phyloP scores from a whole-genome alignment of 2,113 vertebrate genomes.

The Sebastes fasciatus region DNA sequence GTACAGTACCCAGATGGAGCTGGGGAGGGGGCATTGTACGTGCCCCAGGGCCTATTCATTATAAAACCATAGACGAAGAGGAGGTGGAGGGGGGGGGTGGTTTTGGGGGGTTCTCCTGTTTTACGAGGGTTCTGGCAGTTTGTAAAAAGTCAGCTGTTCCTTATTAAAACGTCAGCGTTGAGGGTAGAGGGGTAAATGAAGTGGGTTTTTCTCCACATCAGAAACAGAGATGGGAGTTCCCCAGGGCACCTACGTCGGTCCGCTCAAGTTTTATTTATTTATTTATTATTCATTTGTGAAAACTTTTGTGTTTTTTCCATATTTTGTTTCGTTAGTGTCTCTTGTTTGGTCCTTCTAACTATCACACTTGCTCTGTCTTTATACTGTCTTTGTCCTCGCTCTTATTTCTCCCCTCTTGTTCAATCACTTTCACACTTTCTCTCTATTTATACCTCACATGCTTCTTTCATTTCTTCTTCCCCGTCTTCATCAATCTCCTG shows the following conservation, averaged over 20 bases:
- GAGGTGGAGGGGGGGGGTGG: not conserved
- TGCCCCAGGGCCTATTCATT: not conserved
- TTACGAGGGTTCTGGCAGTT: constrained; percentile 30
- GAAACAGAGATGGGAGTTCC: constrained; percentile 41
- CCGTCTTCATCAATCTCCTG: not conserved
- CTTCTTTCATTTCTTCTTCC: not conserved
- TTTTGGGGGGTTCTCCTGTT: constrained; percentile 16
- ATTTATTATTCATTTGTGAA: not conserved
- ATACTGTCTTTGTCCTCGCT: not conserved
- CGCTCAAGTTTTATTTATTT: constrained; percentile 2
- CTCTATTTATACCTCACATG: constrained; percentile 9
- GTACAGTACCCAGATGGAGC: not conserved
- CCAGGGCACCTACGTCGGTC: not conserved
- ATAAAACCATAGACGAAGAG: not conserved
- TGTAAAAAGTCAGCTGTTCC: constrained; percentile 53
- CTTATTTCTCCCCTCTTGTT: no score
- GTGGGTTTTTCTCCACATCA: constrained; percentile 33
- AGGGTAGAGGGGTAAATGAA: constrained; percentile 7
- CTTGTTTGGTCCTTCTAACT: not conserved
- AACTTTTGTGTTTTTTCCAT: no score
- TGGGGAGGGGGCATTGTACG: not conserved
- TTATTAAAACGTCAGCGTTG: constrained; percentile 38
- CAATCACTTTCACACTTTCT: not conserved
- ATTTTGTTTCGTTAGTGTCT: not conserved
- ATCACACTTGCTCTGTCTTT: constrained; percentile 16